These are phyloP conservation scores for Drosophila bipectinata DNA, from an alignment of 1,140 invertebrate species.

Conservation along the genomic window DNA sequence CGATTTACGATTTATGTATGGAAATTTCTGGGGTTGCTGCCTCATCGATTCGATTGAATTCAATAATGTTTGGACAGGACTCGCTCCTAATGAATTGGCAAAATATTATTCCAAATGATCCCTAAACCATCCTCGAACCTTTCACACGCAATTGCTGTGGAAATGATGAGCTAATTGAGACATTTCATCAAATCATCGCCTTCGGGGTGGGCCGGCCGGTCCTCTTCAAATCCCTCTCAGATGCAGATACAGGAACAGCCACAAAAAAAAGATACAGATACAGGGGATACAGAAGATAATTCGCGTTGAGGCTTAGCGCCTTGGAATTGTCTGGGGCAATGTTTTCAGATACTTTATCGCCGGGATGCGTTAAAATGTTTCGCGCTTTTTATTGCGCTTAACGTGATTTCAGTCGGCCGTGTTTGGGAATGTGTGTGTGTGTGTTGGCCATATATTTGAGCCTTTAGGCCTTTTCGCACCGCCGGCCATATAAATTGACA, in stretches of 20 bases:
- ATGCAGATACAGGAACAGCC: not conserved
- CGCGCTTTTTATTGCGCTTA: slow-evolving; percentile 81
- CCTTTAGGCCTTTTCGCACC: slow-evolving; percentile 16
- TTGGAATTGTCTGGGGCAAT: slow-evolving; percentile 70
- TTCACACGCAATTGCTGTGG: slow-evolving; percentile 66
- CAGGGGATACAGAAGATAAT: slow-evolving; percentile 69
- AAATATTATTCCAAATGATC: slow-evolving; percentile 49
- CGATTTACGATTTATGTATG: slow-evolving; percentile 64
- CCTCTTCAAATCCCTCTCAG: not conserved
- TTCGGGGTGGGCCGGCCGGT: slow-evolving; percentile 49
- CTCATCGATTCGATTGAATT: slow-evolving; percentile 26
- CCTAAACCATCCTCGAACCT: slow-evolving; percentile 21
- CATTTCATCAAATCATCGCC: slow-evolving; percentile 74
- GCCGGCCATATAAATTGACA: slow-evolving; percentile 74
- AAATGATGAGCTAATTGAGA: slow-evolving; percentile 71
- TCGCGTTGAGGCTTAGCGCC: slow-evolving; percentile 70
- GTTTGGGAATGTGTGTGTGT: slow-evolving; percentile 4
- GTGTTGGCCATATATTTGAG: slow-evolving; percentile 2
- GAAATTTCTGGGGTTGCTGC: slow-evolving; percentile 47
- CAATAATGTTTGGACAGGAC: slow-evolving; percentile 73
- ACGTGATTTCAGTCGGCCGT: slow-evolving; percentile 66
- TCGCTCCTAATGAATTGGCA: slow-evolving; percentile 64
- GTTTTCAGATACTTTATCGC: slow-evolving; percentile 82
- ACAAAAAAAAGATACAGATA: not conserved
- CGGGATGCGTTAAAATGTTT: slow-evolving; percentile 78